A percentile compares a stretch with the other conserved stretches of the same genome.
These are phyloP conservation scores for Masnerella sp. DNA, from an alignment of 2,888 invertebrate species.

Conservation along the genomic window DNA sequence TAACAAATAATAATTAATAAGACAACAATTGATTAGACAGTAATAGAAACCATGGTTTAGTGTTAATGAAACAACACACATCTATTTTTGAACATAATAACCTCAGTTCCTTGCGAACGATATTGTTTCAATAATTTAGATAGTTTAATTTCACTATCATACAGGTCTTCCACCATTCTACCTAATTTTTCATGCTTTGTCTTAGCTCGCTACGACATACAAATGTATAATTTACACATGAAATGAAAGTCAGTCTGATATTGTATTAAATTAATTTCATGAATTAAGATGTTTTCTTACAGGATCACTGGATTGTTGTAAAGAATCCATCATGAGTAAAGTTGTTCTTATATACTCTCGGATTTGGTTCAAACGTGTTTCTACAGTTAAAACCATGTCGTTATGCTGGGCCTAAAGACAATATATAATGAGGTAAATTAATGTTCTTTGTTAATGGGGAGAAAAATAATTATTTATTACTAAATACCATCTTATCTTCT, in stretches of 20 bases:
- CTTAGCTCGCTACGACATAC: slow-evolving; percentile 68
- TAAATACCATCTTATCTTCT: slow-evolving; percentile 62
- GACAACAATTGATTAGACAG: not conserved
- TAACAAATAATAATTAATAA: too few species aligned
- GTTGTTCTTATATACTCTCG: slow-evolving; percentile 86
- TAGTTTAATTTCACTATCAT: slow-evolving; percentile 85
- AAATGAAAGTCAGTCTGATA: not conserved
- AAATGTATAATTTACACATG: slow-evolving; percentile 17
- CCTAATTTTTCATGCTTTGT: slow-evolving; percentile 81
- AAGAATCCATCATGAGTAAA: slow-evolving; percentile 83
- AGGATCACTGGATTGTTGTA: slow-evolving; percentile 85
- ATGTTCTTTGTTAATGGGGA: too few species aligned
- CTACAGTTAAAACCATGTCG: slow-evolving; percentile 79
- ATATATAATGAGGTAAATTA: too few species aligned
- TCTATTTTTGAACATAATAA: slow-evolving; percentile 62
- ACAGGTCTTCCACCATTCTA: slow-evolving; percentile 83
- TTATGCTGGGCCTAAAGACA: slow-evolving; percentile 80
- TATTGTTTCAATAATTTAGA: slow-evolving; percentile 79
- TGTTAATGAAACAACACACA: too few species aligned
- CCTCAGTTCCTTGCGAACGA: slow-evolving; percentile 71
- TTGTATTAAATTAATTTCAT: too few species aligned
- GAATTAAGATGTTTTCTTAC: slow-evolving; percentile 79
- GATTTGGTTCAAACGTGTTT: slow-evolving; percentile 84
- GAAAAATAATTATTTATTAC: too few species aligned
- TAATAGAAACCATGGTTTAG: not conserved